Evolutionary conservation across 2,888 invertebrate species (phyloP).

Genomic region (Argyresthia albistria): DNA sequence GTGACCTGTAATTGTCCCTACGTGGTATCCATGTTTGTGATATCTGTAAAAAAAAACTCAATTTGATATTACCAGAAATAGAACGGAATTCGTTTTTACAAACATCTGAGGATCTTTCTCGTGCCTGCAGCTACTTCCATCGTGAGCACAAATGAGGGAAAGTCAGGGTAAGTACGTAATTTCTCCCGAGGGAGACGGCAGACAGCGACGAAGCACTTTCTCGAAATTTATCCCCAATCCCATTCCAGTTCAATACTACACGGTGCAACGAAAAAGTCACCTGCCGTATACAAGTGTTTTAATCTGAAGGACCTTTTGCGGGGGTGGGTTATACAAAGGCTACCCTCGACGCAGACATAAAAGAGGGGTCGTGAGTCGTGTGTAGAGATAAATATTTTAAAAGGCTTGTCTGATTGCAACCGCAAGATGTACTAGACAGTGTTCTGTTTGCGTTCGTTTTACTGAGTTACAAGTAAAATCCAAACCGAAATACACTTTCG

Average conservation of each 20-base stretch:
- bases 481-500: no score
- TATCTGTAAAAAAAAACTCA: no score
- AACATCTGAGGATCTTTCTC: no score
- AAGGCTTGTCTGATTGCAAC: background rate
- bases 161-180: constrained; percentile 23
- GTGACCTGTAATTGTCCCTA: no score
- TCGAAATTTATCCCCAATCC: constrained; percentile 13
- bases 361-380: background rate
- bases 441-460: no score
- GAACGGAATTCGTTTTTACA: no score
- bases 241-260: background rate
- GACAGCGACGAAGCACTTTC: constrained; percentile 10
- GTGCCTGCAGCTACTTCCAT: background rate
- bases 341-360: background rate
- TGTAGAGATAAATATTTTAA: background rate
- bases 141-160: background rate
- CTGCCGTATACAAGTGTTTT: no score
- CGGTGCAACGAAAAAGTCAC: background rate
- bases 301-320: background rate
- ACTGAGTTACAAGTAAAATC: no score
- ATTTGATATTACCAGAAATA: no score
- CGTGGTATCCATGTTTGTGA: no score
- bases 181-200: constrained; percentile 33
- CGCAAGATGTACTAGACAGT: no score
- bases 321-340: background rate